phyloP scores from a whole-genome alignment of 2,113 vertebrate species.

The Cynopterus brachyotis region DNA sequence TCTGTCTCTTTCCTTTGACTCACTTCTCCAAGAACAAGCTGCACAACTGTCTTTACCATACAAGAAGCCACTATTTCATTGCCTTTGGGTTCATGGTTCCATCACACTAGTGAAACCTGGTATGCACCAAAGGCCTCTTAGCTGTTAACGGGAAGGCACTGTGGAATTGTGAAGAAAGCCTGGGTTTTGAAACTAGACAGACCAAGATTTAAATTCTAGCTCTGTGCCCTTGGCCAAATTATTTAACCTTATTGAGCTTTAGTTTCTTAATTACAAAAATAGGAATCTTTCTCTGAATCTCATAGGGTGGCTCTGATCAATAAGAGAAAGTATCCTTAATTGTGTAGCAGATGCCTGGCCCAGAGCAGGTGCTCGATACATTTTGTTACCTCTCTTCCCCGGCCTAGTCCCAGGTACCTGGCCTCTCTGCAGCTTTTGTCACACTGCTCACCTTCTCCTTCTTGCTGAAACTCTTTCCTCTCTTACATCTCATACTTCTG shows the following conservation, averaged over 20 bases:
- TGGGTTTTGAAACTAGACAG: neutral
- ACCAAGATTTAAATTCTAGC: neutral
- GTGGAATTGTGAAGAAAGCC: neutral
- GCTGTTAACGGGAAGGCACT: fast-evolving
- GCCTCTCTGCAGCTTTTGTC: neutral
- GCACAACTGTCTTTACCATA: neutral
- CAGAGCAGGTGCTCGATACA: neutral
- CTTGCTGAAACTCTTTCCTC: no score
- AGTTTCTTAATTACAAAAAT: constrained; percentile 36
- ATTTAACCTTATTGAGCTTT: constrained; percentile 42
- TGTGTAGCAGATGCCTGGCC: neutral
- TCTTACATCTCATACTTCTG: neutral
- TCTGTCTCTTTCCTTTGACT: neutral
- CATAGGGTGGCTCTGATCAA: neutral
- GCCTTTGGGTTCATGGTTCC: neutral
- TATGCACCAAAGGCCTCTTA: neutral
- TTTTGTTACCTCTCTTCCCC: neutral
- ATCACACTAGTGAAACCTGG: neutral
- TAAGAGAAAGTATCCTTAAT: neutral
- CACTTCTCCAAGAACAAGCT: neutral
- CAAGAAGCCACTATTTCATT: neutral
- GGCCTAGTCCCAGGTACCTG: no score
- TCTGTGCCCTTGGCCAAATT: constrained; percentile 58
- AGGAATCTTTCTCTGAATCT: neutral
- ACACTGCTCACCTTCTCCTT: neutral